A percentile compares a stretch with the other conserved stretches of the same genome.
Evolutionary conservation across 2,797 vertebrate genomes (phyloP).

Genomic region (Siniperca obscura): DNA sequence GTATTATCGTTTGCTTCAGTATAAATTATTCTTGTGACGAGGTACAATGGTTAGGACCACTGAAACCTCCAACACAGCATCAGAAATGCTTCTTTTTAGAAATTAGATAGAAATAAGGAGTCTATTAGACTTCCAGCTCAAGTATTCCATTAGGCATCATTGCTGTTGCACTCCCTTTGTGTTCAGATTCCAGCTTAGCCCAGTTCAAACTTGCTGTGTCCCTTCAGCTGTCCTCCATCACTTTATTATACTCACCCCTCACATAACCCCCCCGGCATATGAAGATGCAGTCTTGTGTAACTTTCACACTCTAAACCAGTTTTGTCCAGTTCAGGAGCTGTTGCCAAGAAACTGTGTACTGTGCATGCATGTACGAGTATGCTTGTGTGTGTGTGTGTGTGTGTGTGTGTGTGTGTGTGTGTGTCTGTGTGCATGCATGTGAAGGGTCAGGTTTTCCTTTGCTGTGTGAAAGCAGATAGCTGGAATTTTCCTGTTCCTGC

Average conservation of each 20-base stretch:
- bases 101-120: too few relatives aligned
- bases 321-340: slow-evolving; percentile 76
- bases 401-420: neutral
- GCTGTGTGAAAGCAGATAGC: slow-evolving; percentile 60
- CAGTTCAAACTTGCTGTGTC: slow-evolving; percentile 13
- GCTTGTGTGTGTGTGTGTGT: neutral
- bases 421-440: neutral
- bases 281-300: slow-evolving; percentile 75
- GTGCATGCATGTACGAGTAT: slow-evolving; percentile 3
- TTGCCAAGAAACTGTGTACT: slow-evolving; percentile 61
- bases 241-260: neutral
- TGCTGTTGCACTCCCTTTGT: neutral
- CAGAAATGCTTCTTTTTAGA: neutral
- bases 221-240: slow-evolving; percentile 1
- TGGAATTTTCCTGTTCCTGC: slow-evolving; percentile 75
- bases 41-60: neutral
- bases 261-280: slow-evolving; percentile 17
- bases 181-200: slow-evolving; percentile 4
- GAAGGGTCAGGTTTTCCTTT: slow-evolving; percentile 22
- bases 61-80: neutral
- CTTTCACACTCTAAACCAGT: slow-evolving; percentile 75
- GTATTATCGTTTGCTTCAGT: neutral
- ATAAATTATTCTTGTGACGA: neutral
- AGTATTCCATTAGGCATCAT: neutral
- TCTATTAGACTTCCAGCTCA: neutral